These are phyloP conservation scores for Parus major DNA, from an alignment of 2,113 vertebrate genomes.

Conservation along the genomic window DNA sequence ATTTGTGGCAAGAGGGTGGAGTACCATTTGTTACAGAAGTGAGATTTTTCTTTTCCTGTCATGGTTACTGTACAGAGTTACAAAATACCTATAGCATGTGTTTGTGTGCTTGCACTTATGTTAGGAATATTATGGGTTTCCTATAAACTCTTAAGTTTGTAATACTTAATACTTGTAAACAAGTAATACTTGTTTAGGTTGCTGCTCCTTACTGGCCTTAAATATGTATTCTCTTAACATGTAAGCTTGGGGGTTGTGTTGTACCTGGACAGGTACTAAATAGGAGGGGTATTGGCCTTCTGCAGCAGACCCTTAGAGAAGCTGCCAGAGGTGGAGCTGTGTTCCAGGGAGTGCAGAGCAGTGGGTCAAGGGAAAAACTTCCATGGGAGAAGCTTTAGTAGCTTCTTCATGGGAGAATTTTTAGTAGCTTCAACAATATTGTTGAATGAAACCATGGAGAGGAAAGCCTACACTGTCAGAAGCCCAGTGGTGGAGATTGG, in stretches of 20 bases:
- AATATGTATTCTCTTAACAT: background rate
- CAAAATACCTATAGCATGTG: background rate
- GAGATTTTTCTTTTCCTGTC: conserved; percentile 28
- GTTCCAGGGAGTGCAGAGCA: background rate
- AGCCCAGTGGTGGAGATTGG: background rate
- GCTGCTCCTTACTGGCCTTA: background rate
- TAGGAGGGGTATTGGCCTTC: background rate
- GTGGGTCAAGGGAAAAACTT: background rate
- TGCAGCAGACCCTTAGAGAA: background rate
- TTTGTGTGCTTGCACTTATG: background rate
- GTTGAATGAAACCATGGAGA: background rate
- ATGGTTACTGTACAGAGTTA: background rate
- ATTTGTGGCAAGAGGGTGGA: conserved; percentile 35
- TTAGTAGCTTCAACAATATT: background rate
- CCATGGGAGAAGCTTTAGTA: background rate
- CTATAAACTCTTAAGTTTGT: background rate
- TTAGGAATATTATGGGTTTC: background rate
- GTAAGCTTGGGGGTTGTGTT: background rate
- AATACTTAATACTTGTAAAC: too few species aligned
- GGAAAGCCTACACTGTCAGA: background rate
- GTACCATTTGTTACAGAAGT: conserved; percentile 13
- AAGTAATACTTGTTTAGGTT: background rate
- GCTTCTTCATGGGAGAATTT: too few species aligned
- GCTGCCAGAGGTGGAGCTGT: background rate
- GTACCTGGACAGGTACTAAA: background rate